Percentiles rank a stretch among this genome's conserved stretches.
These are phyloP conservation scores for Quadroppia sp. DNA, from an alignment of 2,888 invertebrate species.

Conservation along the genomic window DNA sequence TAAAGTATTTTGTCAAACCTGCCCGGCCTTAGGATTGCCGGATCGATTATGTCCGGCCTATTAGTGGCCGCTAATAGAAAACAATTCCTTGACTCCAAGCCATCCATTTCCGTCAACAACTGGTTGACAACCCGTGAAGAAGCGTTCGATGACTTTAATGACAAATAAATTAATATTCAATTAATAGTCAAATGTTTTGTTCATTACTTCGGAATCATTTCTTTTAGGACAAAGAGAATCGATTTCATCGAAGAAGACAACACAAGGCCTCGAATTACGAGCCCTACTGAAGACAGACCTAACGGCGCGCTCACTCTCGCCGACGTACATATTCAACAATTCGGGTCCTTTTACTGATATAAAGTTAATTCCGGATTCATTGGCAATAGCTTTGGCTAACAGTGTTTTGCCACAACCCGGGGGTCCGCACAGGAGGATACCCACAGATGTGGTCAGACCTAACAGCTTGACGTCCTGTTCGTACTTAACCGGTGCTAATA, in stretches of 20 bases:
- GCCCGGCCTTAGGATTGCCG: slow-evolving; percentile 85
- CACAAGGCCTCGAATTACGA: slow-evolving; percentile 90
- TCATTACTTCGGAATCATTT: slow-evolving; percentile 64
- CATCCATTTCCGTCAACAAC: slow-evolving; percentile 97
- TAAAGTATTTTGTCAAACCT: slow-evolving; percentile 83
- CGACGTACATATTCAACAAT: slow-evolving; percentile 96
- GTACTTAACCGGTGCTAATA: slow-evolving; percentile 85
- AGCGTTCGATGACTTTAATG: slow-evolving; percentile 37
- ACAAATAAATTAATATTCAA: neutral
- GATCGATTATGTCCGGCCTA: slow-evolving; percentile 92
- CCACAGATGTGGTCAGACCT: slow-evolving; percentile 76
- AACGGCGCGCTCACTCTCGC: slow-evolving; percentile 95
- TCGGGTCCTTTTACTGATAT: slow-evolving; percentile 99
- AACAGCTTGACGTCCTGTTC: slow-evolving; percentile 72
- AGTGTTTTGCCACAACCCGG: slow-evolving; percentile 85
- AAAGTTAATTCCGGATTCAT: slow-evolving; percentile 97
- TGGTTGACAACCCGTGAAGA: slow-evolving; percentile 80
- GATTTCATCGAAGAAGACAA: slow-evolving; percentile 98
- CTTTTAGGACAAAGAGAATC: slow-evolving; percentile 91
- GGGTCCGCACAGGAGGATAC: slow-evolving; percentile 90
- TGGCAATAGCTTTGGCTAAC: slow-evolving; percentile 94
- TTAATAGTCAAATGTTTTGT: too few relatives aligned
- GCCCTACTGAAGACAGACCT: slow-evolving; percentile 93
- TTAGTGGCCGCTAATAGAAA: slow-evolving; percentile 95
- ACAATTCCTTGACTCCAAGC: slow-evolving; percentile 83